A percentile compares a stretch with the other conserved stretches of the same genome.
phyloP scores from a whole-genome alignment of 2,888 invertebrate genomes.

The Tanytarsus gracilentus region DNA sequence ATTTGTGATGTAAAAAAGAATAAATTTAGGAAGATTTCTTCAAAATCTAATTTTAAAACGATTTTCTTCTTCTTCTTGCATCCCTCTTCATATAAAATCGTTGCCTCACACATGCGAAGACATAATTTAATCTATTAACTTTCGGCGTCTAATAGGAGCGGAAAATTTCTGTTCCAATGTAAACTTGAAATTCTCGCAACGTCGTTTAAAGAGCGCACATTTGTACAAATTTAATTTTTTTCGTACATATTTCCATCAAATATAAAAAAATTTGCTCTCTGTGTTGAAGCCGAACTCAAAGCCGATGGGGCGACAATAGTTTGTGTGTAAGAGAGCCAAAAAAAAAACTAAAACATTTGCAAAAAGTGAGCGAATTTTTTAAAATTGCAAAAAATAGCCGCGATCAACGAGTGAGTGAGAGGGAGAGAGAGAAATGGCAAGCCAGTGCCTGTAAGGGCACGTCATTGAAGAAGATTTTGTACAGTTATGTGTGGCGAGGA shows the following conservation, averaged over 20 bases:
- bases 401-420: neutral
- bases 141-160: neutral
- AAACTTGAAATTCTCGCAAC: constrained; percentile 18
- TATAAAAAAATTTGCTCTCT: neutral
- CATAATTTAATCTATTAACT: constrained; percentile 18
- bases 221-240: too few species aligned
- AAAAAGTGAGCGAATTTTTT: too few species aligned
- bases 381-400: too few species aligned
- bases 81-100: neutral
- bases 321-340: constrained; percentile 5
- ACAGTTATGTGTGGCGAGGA: constrained; percentile 24
- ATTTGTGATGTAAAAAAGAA: too few species aligned
- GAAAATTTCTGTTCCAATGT: constrained; percentile 2
- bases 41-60: too few species aligned
- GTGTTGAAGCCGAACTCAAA: neutral
- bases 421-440: neutral
- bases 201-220: constrained; percentile 4
- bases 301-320: neutral
- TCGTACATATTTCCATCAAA: constrained; percentile 2
- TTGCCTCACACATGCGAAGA: constrained; percentile 3
- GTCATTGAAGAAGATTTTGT: constrained; percentile 24
- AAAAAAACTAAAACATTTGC: neutral
- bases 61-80: constrained; percentile 1
- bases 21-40: too few species aligned
- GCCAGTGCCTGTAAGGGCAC: constrained; percentile 16